A percentile compares a stretch with the other conserved stretches of the same genome.
phyloP scores from a whole-genome alignment of 2,888 invertebrate genomes.

The Bruchidius siliquastri region DNA sequence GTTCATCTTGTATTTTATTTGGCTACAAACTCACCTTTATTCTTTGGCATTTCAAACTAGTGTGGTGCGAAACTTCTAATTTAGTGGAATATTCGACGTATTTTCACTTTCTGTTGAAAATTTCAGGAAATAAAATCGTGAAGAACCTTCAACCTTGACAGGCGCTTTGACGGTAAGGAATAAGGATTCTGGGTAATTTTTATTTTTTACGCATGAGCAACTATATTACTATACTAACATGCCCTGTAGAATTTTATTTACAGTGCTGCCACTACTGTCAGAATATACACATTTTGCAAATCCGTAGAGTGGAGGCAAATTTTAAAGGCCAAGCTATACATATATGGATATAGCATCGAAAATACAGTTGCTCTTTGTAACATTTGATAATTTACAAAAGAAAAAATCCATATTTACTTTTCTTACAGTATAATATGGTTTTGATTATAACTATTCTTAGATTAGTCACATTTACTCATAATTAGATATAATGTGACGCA shows the following conservation, averaged over 20 bases:
- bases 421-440: no score
- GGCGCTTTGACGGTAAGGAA: slow-evolving; percentile 17
- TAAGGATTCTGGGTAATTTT: slow-evolving; percentile 27
- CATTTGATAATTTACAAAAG: no score
- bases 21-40: slow-evolving; percentile 49
- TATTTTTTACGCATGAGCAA: slow-evolving; percentile 25
- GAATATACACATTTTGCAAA: not conserved
- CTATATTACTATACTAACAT: slow-evolving; percentile 29
- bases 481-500: no score
- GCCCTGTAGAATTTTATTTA: not conserved
- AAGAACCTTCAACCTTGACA: slow-evolving; percentile 21
- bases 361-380: no score
- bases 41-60: slow-evolving; percentile 52
- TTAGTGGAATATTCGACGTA: slow-evolving; percentile 15
- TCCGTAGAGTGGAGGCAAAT: no score
- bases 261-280: not conserved
- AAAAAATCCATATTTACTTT: no score
- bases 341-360: no score
- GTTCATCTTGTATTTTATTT: not conserved
- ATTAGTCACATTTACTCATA: no score
- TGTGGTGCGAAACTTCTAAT: slow-evolving; percentile 18
- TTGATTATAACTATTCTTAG: no score
- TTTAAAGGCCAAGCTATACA: no score
- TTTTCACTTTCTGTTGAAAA: slow-evolving; percentile 20
- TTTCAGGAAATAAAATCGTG: slow-evolving; percentile 21